Evolutionary conservation across 2,797 vertebrate genomes (phyloP).

Genomic region (Paratrypauchen microcephalus): DNA sequence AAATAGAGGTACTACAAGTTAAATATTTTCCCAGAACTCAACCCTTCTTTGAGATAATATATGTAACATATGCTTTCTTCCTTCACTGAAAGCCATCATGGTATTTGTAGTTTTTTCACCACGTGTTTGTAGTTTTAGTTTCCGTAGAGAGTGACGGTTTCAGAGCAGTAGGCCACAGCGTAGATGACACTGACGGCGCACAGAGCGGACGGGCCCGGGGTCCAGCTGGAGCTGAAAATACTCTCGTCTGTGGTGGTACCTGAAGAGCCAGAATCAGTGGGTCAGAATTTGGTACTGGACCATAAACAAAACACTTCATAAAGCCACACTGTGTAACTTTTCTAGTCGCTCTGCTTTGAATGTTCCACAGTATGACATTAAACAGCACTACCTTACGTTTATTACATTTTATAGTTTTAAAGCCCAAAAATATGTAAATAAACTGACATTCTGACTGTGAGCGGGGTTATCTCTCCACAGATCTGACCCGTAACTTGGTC

Average conservation of each 20-base stretch:
- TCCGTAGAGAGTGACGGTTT: conserved; percentile 21
- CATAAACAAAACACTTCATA: not conserved
- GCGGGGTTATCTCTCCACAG: too few species aligned
- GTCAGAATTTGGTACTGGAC: not conserved
- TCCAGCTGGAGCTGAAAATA: conserved; percentile 47
- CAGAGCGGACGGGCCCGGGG: conserved; percentile 31
- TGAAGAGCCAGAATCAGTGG: not conserved
- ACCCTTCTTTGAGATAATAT: too few species aligned
- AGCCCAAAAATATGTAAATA: too few species aligned
- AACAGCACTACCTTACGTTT: too few species aligned
- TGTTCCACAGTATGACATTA: too few species aligned
- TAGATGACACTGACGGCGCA: conserved; percentile 64
- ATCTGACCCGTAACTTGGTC: too few species aligned
- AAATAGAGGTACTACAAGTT: not conserved
- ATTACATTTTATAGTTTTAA: too few species aligned
- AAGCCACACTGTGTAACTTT: too few species aligned
- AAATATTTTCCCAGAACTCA: too few species aligned
- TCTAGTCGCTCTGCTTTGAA: too few species aligned
- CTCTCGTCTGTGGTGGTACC: conserved; percentile 21
- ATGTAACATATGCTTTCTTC: conserved; percentile 12
- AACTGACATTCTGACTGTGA: too few species aligned
- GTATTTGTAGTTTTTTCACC: not conserved
- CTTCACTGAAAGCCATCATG: conserved; percentile 23
- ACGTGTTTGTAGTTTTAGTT: not conserved
- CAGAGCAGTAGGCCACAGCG: conserved; percentile 43